Base-by-base conservation (phyloP, 2,113 vertebrate species). In the Ramphastos sulfuratus region DNA sequence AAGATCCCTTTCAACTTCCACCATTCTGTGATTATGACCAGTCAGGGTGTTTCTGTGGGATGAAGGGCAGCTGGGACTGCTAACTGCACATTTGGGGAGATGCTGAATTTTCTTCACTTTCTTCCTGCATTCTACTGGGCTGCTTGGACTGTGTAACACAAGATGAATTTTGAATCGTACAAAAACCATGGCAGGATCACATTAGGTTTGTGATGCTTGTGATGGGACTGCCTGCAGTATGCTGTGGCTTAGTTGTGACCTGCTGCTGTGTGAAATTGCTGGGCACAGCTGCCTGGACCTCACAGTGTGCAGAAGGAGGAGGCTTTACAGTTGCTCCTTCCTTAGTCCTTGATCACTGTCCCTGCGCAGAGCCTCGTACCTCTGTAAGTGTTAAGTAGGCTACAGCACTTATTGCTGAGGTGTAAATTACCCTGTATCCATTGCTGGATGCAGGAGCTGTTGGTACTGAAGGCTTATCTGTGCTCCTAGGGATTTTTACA, bases 231-330 rank as follows among this genome's bases (percentile, higher is more conserved):
- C 39, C 37, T 12, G n/a, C 54, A 31, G 63, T 42, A 7, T 7
- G 27, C 12, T 5, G 10, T 10, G 46, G 5, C 1, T 7, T 20
- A 28, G 63, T 15, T 17, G 37, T 23, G 58, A n/a, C 15, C 33
- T 37, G 19, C 31, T 11, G 12, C 4, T 15, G 33, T 20, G 48
- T 15, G 4, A 1, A 3, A 0, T 15, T 13, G 42, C 55, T 55
- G 66, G n/a, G 31, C 59, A 28, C 1, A 14, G 74, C 31, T 48
- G 42, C 2, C 1, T 3, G 27, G 19, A 44, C 30, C 46, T 69
- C 48, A 2, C 7, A 1, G 28, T 6, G 1, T 7, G 3, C 0
- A 6, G 37, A 15, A 28, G 67, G 33, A 25, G 17, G 2, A 25
- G 74, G 39, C 39, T 63, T n/a, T 13, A 5, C 28, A 20, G 79